These are phyloP conservation scores for Homarus gammarus DNA, from an alignment of 2,888 invertebrate genomes.

Conservation along the genomic window DNA sequence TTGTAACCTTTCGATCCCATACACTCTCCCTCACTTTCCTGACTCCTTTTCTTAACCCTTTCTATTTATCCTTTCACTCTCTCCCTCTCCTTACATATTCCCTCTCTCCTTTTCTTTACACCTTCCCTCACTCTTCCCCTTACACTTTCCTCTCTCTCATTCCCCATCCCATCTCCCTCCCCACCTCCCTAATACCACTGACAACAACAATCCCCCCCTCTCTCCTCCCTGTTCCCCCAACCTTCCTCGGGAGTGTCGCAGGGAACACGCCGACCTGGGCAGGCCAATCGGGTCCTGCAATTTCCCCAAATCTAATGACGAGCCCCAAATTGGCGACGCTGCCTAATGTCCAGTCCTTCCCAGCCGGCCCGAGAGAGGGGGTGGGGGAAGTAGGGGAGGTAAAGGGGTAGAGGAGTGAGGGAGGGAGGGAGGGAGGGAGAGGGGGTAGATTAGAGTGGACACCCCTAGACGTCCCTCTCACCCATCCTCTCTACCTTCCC, in stretches of 20 bases:
- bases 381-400: not conserved
- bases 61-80: not conserved
- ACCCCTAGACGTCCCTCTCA: not conserved
- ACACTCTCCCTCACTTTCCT: too few relatives aligned
- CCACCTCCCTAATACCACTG: too few relatives aligned
- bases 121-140: too few relatives aligned
- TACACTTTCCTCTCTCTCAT: too few relatives aligned
- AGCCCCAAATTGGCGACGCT: conserved; percentile 58
- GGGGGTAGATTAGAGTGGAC: conserved; percentile 6
- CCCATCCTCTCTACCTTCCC: not conserved
- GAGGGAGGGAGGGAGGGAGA: not conserved
- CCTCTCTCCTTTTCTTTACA: too few relatives aligned
- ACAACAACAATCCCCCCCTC: not conserved
- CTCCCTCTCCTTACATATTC: not conserved
- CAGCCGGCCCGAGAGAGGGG: not conserved
- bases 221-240: not conserved
- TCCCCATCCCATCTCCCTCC: not conserved
- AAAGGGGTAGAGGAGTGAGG: not conserved
- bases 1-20: too few relatives aligned
- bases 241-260: conserved; percentile 16
- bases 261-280: conserved; percentile 28
- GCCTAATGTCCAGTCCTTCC: conserved; percentile 57
- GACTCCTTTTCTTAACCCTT: too few relatives aligned
- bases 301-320: conserved; percentile 71
- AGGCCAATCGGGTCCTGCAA: conserved; percentile 55